Evolutionary conservation across 1,140 invertebrate genomes (phyloP), one percentile per base, ranked within the genome.

Genomic region (Apocrypta bakeri): DNA sequence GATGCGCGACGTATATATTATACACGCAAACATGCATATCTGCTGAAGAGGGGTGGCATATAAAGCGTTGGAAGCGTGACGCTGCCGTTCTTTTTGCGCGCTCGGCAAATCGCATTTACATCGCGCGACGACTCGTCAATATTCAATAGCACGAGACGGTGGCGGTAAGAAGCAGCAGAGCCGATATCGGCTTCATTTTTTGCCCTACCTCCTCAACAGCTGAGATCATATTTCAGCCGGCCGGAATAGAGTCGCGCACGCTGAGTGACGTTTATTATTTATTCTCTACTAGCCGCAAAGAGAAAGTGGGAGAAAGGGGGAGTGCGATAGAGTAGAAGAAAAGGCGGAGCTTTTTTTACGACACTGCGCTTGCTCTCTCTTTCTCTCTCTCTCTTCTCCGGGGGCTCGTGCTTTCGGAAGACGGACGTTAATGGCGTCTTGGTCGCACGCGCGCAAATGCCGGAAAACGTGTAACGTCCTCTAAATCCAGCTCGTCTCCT

Each of bases 221-320:
- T 73, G 81, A 74, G 82, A 84, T 81, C 83, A 74, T 82, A 86
- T 85, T 86, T 88, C 75, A 85, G 66, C 42, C 63, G 27, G 63
- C 24, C 25, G 63, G 25, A 56, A 56, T 24, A 69, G 61, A 79
- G 27, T 72, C 80, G 24, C 68, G 76, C 48, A 78, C 79, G 27
- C n/a, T n/a, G 83, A 83, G 80, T 42, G 86, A 85, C 84, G 83
- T 87, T 89, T 89, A 88, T 89, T 90, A 90, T 89, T 89, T 88
- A 88, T 82, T 69, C 74, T 25, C 21, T 4, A 21, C 21, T 56
- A 56, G 48, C 48, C 48, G 48, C 48, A 82, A 78, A 42, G 25
- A 40, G 33, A 37, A 9, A 37, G 33, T 4, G 33, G 9, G 33
- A 37, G 33, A 37, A 9, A 37, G 33, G 9, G 33, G 9, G 33